Evolutionary conservation across 2,113 vertebrate genomes (phyloP), one percentile per base, ranked within the genome.

Genomic region (Orientallactaga bullata): DNA sequence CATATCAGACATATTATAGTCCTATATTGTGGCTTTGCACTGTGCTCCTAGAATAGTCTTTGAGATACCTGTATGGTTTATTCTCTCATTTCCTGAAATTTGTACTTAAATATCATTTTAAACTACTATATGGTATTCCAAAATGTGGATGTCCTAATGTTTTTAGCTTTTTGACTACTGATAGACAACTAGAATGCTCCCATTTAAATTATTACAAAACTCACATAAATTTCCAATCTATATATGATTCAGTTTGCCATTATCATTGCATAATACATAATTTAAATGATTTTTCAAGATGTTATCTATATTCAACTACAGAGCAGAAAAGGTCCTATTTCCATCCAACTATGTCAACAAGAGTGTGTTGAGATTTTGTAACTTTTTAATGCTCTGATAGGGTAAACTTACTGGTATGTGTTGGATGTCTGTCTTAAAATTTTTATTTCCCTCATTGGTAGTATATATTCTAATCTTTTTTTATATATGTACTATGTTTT

Each of bases 361-460:
- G 28, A 15, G 7, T 61, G 32, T 47, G 85, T 89, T 68, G 21
- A 88, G 15, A 89, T 74, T 74, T 80, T 85, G 9, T 21, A 37
- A 47, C 9, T 32, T 74, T 68, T 74, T 68, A 58, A 17, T 74
- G 47, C n/a, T 51, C 32, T 79, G 13, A 15, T n/a, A 3, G 60
- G 1, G 58, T 92, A 84, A 83, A 88, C 84, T 4, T 12, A 72
- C 21, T 35, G 65, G 3, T 78, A 30, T 42, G 3, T 28, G 37
- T 51, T 76, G 47, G 28, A 63, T 88, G 58, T 60, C 61, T 60
- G 58, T 79, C 68, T 42, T 71, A 58, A 20, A 28, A 60, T 69
- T 61, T 77, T 32, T 51, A 51, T 83, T 94, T 39, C 4, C 30
- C 63, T 88, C 60, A 71, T 69, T 88, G 84, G 77, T 61, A 73